These are phyloP conservation scores for Arctia plantaginis DNA, from an alignment of 2,888 invertebrate genomes.

Conservation along the genomic window DNA sequence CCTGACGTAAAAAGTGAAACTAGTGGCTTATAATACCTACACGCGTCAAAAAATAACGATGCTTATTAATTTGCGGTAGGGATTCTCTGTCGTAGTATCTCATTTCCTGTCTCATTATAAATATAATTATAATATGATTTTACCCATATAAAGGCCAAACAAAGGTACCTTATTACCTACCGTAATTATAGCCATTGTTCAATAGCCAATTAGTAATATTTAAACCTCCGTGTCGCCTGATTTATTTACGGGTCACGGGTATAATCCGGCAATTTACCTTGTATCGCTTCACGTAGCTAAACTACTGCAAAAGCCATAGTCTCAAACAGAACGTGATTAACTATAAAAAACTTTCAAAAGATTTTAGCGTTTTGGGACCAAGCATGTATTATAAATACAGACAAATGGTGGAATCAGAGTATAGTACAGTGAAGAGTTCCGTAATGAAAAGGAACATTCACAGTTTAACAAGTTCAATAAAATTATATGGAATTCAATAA, in stretches of 20 bases:
- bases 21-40: neutral
- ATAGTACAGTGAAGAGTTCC: neutral
- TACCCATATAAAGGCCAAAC: neutral
- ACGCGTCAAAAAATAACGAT: neutral
- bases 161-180: slow-evolving; percentile 9
- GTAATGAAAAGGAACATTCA: neutral
- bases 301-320: slow-evolving; percentile 2
- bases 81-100: slow-evolving; percentile 11
- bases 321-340: slow-evolving; percentile 17
- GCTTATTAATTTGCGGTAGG: neutral
- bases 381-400: no score
- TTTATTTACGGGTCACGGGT: slow-evolving; percentile 22
- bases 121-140: neutral
- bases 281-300: slow-evolving; percentile 10
- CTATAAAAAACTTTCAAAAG: slow-evolving; percentile 9
- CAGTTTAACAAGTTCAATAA: neutral
- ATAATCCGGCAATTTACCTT: slow-evolving; percentile 20
- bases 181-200: slow-evolving; percentile 14
- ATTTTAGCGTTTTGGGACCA: neutral
- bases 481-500: neutral
- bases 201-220: slow-evolving; percentile 21
- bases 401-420: neutral
- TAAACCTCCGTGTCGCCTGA: slow-evolving; percentile 14
- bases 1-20: no score
- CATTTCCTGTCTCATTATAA: slow-evolving; percentile 11